Conservation (phyloP, 1,140 invertebrate species). For the Drosophila triauraria region DNA sequence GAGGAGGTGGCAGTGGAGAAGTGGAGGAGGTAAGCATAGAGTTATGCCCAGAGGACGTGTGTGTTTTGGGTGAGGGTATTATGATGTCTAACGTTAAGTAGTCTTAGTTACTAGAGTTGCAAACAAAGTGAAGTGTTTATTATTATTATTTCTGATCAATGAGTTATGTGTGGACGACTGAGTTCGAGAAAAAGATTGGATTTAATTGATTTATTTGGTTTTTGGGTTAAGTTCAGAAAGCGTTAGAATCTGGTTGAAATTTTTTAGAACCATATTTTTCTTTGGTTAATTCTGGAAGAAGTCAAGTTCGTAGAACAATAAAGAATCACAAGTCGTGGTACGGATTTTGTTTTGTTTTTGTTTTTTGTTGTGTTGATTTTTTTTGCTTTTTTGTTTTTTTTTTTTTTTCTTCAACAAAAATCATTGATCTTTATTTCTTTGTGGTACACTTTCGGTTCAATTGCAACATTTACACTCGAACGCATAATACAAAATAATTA, state of each 20-base stretch:
- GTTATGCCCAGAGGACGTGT: conserved; percentile 44
- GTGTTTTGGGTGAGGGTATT: conserved; percentile 24
- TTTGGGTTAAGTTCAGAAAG: conserved; percentile 59
- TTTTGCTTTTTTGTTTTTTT: conserved; percentile 56
- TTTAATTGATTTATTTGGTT: conserved; percentile 26
- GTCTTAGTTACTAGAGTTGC: conserved; percentile 71
- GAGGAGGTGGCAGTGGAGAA: conserved; percentile 1
- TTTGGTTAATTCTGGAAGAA: conserved; percentile 32
- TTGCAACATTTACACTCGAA: conserved; percentile 80
- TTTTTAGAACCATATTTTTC: conserved; percentile 17
- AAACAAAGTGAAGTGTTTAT: conserved; percentile 76
- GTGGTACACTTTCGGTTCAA: conserved; percentile 79
- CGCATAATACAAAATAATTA: conserved; percentile 76
- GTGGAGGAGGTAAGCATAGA: conserved; percentile 54
- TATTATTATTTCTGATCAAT: conserved; percentile 67
- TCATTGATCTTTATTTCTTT: conserved; percentile 83
- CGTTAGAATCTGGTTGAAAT: conserved; percentile 61
- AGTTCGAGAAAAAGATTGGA: conserved; percentile 39
- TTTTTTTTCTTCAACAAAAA: conserved; percentile 74
- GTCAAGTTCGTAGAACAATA: conserved; percentile 31
- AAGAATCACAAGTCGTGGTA: conserved; percentile 67
- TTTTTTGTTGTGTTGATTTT: conserved; percentile 57
- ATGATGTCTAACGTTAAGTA: conserved; percentile 62
- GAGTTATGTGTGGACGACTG: conserved; percentile 74
- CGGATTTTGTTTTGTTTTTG: conserved; percentile 54